Evolutionary conservation across 1,140 invertebrate species (phyloP).

Genomic region (Carposina sasakii): DNA sequence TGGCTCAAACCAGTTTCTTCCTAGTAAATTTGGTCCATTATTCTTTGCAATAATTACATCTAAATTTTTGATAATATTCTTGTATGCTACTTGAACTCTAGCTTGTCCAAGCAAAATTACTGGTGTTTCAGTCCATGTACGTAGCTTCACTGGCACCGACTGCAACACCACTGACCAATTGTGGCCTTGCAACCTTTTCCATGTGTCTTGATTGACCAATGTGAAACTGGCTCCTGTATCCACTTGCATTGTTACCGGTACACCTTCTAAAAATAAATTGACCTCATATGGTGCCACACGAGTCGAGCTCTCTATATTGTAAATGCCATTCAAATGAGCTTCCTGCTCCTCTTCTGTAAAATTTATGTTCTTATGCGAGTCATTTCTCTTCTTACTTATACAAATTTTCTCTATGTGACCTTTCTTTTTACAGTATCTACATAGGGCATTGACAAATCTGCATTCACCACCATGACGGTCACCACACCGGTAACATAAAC

Average conservation of each 20-base stretch:
- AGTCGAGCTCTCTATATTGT: slow-evolving; percentile 7
- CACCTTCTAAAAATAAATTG: slow-evolving; percentile 6
- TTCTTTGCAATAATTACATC: slow-evolving; percentile 23
- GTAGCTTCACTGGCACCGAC: background rate
- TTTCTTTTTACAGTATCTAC: slow-evolving; percentile 23
- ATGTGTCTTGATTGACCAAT: slow-evolving; percentile 14
- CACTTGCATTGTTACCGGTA: slow-evolving; percentile 20
- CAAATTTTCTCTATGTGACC: slow-evolving; percentile 30
- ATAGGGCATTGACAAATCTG: slow-evolving; percentile 22
- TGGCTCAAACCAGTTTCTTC: slow-evolving; percentile 21
- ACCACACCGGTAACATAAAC: slow-evolving; percentile 27
- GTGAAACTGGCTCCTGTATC: slow-evolving; percentile 22
- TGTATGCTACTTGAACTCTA: slow-evolving; percentile 17
- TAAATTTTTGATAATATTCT: slow-evolving; percentile 10
- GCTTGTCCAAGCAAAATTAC: slow-evolving; percentile 15
- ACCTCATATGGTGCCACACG: slow-evolving; percentile 15
- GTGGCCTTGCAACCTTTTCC: slow-evolving; percentile 9
- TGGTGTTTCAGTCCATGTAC: slow-evolving; percentile 15
- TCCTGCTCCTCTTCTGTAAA: slow-evolving; percentile 11
- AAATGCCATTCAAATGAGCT: slow-evolving; percentile 22
- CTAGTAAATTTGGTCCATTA: slow-evolving; percentile 21
- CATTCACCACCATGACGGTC: slow-evolving; percentile 19
- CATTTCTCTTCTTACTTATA: slow-evolving; percentile 21
- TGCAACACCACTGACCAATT: background rate
- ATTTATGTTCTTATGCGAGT: slow-evolving; percentile 9